Percentiles rank a stretch among this genome's conserved stretches.
Evolutionary conservation across 2,888 invertebrate genomes (phyloP).

Genomic region (Drosophila algonquin): DNA sequence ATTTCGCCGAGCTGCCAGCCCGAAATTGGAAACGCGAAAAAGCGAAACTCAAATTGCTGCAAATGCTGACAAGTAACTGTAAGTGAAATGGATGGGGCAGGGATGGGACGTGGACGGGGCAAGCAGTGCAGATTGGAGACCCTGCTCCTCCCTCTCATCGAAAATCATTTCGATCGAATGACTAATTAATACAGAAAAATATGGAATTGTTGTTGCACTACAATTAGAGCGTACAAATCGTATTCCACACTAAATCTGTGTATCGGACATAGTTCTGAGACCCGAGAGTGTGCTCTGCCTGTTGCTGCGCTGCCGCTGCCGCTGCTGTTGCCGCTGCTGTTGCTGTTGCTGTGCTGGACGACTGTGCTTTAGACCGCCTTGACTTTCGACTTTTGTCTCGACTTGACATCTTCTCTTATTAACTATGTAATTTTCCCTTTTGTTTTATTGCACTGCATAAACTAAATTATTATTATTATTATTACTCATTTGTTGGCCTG

Average conservation of each 20-base stretch:
- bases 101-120: background rate
- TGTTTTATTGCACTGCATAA: slow-evolving; percentile 58
- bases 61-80: slow-evolving; percentile 57
- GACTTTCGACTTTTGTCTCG: slow-evolving; percentile 73
- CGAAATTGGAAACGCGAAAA: slow-evolving; percentile 31
- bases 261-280: background rate
- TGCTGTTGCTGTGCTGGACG: slow-evolving; percentile 3
- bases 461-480: slow-evolving; percentile 63
- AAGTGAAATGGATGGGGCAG: slow-evolving; percentile 38
- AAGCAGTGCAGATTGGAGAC: background rate
- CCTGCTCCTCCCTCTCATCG: background rate
- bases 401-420: slow-evolving; percentile 72
- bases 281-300: background rate
- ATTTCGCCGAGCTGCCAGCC: slow-evolving; percentile 53
- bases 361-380: slow-evolving; percentile 47
- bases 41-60: slow-evolving; percentile 23
- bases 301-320: background rate
- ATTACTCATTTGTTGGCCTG: slow-evolving; percentile 24
- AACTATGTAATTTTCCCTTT: slow-evolving; percentile 52
- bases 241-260: background rate
- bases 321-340: background rate
- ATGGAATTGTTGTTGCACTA: background rate
- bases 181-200: background rate
- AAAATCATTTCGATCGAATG: no score
- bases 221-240: background rate